Evolutionary conservation across 2,888 invertebrate species (phyloP).

Genomic region (Acleris cristana): DNA sequence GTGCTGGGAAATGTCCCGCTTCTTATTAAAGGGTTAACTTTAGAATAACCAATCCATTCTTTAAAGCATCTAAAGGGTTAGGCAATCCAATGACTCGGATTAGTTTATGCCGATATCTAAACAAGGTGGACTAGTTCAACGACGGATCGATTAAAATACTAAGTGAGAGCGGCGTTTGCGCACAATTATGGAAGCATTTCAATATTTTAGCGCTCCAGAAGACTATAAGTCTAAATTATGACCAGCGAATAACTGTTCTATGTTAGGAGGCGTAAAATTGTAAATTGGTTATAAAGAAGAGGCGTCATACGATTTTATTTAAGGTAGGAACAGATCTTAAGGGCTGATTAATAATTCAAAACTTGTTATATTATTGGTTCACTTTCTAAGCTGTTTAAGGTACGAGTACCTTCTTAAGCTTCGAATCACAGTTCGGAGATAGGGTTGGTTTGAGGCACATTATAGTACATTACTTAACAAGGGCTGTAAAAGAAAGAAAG

Average conservation of each 20-base stretch:
- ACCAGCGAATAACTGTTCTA: not conserved
- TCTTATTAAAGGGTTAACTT: too few species aligned
- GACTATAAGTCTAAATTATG: not conserved
- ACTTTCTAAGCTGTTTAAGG: not conserved
- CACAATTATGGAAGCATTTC: conserved; percentile 22
- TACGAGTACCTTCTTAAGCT: not conserved
- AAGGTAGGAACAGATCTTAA: not conserved
- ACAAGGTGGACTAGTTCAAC: conserved; percentile 31
- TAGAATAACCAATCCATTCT: conserved; percentile 17
- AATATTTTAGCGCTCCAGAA: conserved; percentile 1
- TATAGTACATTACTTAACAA: too few species aligned
- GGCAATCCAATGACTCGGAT: conserved; percentile 35
- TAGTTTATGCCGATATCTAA: conserved; percentile 37
- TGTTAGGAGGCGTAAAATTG: not conserved
- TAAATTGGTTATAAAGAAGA: not conserved
- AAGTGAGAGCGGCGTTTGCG: conserved; percentile 32
- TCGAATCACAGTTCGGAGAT: too few species aligned
- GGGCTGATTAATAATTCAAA: too few species aligned
- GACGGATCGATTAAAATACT: conserved; percentile 32
- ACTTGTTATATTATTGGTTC: not conserved
- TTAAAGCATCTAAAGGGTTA: conserved; percentile 33
- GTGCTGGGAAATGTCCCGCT: too few species aligned
- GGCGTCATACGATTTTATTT: too few species aligned
- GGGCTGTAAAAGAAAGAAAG: too few species aligned
- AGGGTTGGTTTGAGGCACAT: too few species aligned